Evolutionary conservation across 2,888 invertebrate genomes (phyloP).

Genomic region (Cyrtodaria siliqua): DNA sequence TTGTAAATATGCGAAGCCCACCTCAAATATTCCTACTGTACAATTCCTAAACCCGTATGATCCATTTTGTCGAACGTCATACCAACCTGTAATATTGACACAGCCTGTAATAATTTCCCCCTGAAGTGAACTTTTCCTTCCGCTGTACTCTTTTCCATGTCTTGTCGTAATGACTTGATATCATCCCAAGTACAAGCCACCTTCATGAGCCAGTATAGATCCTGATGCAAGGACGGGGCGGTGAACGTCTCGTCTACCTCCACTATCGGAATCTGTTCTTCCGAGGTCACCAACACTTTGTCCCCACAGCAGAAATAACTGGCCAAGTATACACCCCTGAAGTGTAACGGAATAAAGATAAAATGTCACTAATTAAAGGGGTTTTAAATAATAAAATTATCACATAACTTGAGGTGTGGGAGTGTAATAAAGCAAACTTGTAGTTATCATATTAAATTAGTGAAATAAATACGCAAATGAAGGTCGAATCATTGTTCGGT

Average conservation of each 20-base stretch:
- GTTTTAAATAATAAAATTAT: too few relatives aligned
- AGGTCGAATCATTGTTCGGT: too few relatives aligned
- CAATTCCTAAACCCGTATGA: too few relatives aligned
- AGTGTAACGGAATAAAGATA: conserved; percentile 71
- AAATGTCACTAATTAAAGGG: too few relatives aligned
- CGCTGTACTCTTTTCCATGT: conserved; percentile 97
- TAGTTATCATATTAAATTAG: too few relatives aligned
- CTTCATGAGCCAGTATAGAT: conserved; percentile 99
- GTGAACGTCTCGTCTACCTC: conserved; percentile 99
- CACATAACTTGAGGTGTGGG: too few relatives aligned
- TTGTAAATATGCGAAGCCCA: too few relatives aligned
- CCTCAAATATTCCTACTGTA: too few relatives aligned
- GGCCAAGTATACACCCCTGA: conserved; percentile 96
- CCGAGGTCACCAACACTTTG: conserved; percentile 97
- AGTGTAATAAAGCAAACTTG: too few relatives aligned
- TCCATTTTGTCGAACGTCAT: too few relatives aligned
- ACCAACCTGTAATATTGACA: conserved; percentile 92
- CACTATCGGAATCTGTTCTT: conserved; percentile 98
- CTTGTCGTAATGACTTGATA: conserved; percentile 95
- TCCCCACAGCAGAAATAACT: conserved; percentile 98
- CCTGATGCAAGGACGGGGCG: conserved; percentile 92
- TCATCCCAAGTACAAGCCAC: conserved; percentile 99
- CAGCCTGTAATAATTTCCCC: conserved; percentile 96
- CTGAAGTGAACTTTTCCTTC: conserved; percentile 96
- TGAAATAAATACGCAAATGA: too few relatives aligned